These are phyloP conservation scores for Drosophila affinis DNA, from an alignment of 2,888 invertebrate genomes.

Conservation along the genomic window DNA sequence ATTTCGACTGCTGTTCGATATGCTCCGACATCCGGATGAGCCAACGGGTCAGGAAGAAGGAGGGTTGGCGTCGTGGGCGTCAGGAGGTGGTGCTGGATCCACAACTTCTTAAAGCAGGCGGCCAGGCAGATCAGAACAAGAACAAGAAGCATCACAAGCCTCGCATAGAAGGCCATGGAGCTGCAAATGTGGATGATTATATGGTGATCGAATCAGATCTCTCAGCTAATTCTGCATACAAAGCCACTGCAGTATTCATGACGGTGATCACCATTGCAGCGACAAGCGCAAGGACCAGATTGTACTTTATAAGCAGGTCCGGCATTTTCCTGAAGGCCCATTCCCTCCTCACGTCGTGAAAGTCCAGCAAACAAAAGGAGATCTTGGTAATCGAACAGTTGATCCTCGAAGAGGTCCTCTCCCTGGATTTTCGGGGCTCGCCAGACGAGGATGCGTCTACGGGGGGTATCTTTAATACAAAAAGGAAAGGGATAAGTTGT, in stretches of 20 bases:
- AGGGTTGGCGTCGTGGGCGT: background rate
- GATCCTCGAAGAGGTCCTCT: conserved; percentile 28
- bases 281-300: conserved; percentile 86
- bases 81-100: background rate
- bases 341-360: conserved; percentile 88
- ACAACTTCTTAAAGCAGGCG: conserved; percentile 37
- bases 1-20: conserved; percentile 18
- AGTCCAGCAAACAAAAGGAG: conserved; percentile 86
- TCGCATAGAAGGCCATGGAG: conserved; percentile 69
- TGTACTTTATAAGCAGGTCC: conserved; percentile 94
- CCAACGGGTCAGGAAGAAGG: conserved; percentile 13
- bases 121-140: conserved; percentile 16
- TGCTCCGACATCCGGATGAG: conserved; percentile 10
- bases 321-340: conserved; percentile 88
- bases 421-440: conserved; percentile 1
- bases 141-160: conserved; percentile 73
- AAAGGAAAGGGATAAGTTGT: background rate
- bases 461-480: background rate
- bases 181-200: background rate
- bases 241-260: conserved; percentile 64
- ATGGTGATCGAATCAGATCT: background rate
- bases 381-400: conserved; percentile 54
- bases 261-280: conserved; percentile 86
- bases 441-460: conserved; percentile 23
- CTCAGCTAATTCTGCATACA: conserved; percentile 21